Base-by-base conservation (phyloP, 2,888 invertebrate species). In the Nineta flava region DNA sequence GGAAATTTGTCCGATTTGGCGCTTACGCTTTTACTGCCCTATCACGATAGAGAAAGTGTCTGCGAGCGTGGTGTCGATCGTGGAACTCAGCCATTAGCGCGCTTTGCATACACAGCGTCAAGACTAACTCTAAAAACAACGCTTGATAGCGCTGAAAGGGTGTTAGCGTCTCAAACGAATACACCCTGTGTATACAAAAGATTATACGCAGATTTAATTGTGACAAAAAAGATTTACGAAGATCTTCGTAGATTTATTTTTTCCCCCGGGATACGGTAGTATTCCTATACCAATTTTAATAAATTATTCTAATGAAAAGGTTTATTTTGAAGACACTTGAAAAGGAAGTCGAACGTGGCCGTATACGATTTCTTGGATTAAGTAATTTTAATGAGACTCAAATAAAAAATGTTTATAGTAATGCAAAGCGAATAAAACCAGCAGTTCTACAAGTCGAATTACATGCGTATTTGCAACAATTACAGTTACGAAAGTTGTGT, bases 311-410 rank as follows among this genome's bases (percentile, higher is more conserved):
- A 26, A 26, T 26, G 26, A 5, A 26, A 26, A 5, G 26, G 4
- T 26, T 26, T 26, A 7, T 26, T 26, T 26, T 26, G 26, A 3
- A 81, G 80, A 74, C 67, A 60, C 73, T 82, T 76, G 81, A 82
- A 61, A 65, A 72, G 50, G 75, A 78, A 59, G 81, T 84, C 45
- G 71, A 72, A 53, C 67, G 70, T 48, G 84, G 85, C 3, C 66
- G 73, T 17, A 65, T 76, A 1, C 79, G 73, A 59, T 76, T 83
- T n/a, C 77, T 90, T 54, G 88, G 88, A 3, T 61, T 88, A 47
- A 88, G 87, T 47, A 90, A 90, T 65, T 88, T 83, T 65, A 86
- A 83, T 60, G 71, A 71, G 51, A 61, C 66, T 13, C 90, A 90
- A 68, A 72, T 87, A 49, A 61, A 71, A 53, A 70, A 72, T 52